Percentiles rank a stretch among this genome's conserved stretches.
These are phyloP conservation scores for Parelbella ahira DNA, from an alignment of 2,888 invertebrate genomes.

Conservation along the genomic window DNA sequence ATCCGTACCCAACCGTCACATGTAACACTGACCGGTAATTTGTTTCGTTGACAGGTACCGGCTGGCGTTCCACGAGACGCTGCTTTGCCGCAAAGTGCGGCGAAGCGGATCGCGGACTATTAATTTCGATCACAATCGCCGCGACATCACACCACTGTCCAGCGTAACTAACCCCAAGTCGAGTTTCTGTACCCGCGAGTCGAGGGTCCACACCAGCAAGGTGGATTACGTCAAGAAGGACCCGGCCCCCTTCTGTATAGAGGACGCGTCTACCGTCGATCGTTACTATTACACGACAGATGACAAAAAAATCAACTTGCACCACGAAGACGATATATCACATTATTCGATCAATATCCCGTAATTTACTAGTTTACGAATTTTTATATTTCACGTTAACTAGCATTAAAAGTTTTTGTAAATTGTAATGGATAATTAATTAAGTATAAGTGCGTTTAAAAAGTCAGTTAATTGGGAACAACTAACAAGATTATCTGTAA, in stretches of 20 bases:
- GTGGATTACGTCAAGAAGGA: slow-evolving; percentile 58
- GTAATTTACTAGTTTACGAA: no score
- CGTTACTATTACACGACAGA: slow-evolving; percentile 30
- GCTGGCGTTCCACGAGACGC: slow-evolving; percentile 86
- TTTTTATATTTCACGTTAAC: no score
- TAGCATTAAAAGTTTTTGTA: no score
- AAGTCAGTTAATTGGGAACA: no score
- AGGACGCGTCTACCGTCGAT: slow-evolving; percentile 33
- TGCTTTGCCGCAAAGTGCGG: slow-evolving; percentile 78
- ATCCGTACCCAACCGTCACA: no score
- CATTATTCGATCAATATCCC: slow-evolving; percentile 8
- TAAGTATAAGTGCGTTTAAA: no score
- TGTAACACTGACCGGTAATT: no score
- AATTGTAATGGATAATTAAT: no score
- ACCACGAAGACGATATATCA: slow-evolving; percentile 1
- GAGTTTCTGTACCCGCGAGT: slow-evolving; percentile 47
- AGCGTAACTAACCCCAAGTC: slow-evolving; percentile 42
- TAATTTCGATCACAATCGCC: slow-evolving; percentile 75
- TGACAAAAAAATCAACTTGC: slow-evolving; percentile 18
- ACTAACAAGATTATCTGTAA: no score
- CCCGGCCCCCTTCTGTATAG: slow-evolving; percentile 50
- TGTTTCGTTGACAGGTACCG: slow-evolving; percentile 80
- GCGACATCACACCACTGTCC: slow-evolving; percentile 61
- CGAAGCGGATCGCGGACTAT: slow-evolving; percentile 61
- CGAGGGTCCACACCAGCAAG: slow-evolving; percentile 52